Evolutionary conservation across 1,140 invertebrate species (phyloP).

Genomic region (Platyura marginata): DNA sequence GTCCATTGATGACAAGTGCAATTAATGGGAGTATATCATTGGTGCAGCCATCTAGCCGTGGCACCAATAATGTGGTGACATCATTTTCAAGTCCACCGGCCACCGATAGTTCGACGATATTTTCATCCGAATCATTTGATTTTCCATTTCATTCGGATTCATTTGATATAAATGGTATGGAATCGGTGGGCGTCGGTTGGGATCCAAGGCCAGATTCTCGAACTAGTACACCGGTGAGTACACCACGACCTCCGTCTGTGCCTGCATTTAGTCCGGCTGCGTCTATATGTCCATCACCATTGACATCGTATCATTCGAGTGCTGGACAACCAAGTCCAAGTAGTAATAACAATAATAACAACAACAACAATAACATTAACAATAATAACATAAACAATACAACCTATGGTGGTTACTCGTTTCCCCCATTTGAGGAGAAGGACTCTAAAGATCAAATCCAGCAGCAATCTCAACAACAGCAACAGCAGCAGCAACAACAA

Average conservation of each 20-base stretch:
- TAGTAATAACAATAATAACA: conserved; percentile 17
- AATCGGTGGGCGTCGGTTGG: conserved; percentile 10
- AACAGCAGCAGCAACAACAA: conserved; percentile 16
- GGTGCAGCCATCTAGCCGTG: too few relatives aligned
- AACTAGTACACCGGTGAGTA: conserved; percentile 22
- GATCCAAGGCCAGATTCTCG: conserved; percentile 23
- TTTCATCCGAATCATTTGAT: conserved; percentile 17
- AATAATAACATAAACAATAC: neutral
- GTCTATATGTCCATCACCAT: conserved; percentile 17
- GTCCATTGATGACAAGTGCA: conserved; percentile 42
- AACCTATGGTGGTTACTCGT: conserved; percentile 12
- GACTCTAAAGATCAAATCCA: conserved; percentile 3
- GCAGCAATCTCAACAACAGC: conserved; percentile 12
- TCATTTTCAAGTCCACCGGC: conserved; percentile 16
- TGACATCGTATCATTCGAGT: conserved; percentile 20
- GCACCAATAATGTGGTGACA: conserved; percentile 11
- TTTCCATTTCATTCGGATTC: conserved; percentile 20
- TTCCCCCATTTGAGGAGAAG: conserved; percentile 13
- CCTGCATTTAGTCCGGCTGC: conserved; percentile 22
- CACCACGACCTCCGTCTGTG: conserved; percentile 20
- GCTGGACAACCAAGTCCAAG: conserved; percentile 20
- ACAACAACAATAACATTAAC: conserved; percentile 17
- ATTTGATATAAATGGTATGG: conserved; percentile 10
- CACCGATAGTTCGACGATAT: conserved; percentile 9
- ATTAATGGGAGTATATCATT: conserved; percentile 34